Evolutionary conservation across 2,113 vertebrate species (phyloP).

Genomic region (Empidonax traillii): DNA sequence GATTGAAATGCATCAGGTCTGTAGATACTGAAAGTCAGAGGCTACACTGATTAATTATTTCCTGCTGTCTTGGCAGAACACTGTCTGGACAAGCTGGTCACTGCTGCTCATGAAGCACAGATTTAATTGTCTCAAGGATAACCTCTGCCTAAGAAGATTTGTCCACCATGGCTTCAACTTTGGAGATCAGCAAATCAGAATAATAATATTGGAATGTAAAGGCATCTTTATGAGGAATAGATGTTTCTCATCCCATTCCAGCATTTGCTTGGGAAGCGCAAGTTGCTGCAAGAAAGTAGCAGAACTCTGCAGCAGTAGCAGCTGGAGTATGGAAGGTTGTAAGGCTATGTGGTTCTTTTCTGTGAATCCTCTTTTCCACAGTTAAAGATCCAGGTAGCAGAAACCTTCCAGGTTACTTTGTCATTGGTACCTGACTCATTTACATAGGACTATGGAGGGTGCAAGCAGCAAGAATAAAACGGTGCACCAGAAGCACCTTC

Average conservation of each 20-base stretch:
- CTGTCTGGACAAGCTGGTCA: neutral
- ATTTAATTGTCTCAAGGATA: neutral
- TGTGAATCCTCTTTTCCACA: neutral
- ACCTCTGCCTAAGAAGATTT: neutral
- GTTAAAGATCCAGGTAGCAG: neutral
- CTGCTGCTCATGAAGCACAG: neutral
- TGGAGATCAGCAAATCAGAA: neutral
- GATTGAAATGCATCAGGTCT: neutral
- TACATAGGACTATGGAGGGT: neutral
- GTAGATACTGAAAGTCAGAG: neutral
- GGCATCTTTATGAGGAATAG: neutral
- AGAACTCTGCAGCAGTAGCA: neutral
- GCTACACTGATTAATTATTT: neutral
- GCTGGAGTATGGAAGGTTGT: neutral
- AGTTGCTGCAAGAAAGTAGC: neutral
- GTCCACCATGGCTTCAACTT: neutral
- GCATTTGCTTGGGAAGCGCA: neutral
- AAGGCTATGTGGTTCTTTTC: neutral
- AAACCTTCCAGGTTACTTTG: neutral
- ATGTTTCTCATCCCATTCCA: rapidly evolving
- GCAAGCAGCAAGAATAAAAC: neutral
- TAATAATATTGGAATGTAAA: neutral
- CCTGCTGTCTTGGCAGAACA: neutral
- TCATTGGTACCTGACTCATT: neutral
- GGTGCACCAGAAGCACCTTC: rapidly evolving